These are phyloP conservation scores for Eilema griseolum DNA, from an alignment of 2,888 invertebrate species.

Conservation along the genomic window DNA sequence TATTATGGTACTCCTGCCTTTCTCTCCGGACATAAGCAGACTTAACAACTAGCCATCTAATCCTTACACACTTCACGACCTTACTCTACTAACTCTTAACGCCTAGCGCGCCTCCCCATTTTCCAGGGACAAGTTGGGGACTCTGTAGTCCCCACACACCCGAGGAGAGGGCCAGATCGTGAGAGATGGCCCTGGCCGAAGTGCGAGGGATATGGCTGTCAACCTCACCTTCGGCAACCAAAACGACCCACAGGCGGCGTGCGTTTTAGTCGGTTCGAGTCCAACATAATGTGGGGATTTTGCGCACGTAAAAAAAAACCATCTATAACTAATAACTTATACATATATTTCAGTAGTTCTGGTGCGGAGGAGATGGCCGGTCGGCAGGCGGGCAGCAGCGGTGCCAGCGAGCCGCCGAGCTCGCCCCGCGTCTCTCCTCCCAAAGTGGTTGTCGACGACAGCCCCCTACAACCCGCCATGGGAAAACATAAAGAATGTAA, in stretches of 20 bases:
- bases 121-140: too few relatives aligned
- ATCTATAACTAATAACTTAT: neutral
- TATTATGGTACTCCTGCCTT: too few relatives aligned
- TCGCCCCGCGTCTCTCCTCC: constrained; percentile 91
- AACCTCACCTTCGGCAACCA: too few relatives aligned
- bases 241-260: too few relatives aligned
- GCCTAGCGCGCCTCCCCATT: too few relatives aligned
- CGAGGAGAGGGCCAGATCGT: too few relatives aligned
- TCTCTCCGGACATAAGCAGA: neutral
- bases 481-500: constrained; percentile 99
- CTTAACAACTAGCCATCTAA: neutral
- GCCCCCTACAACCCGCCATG: constrained; percentile 96
- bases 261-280: too few relatives aligned
- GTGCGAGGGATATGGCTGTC: too few relatives aligned
- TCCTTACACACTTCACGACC: neutral
- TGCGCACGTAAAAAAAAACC: too few relatives aligned
- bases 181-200: too few relatives aligned
- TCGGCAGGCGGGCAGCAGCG: constrained; percentile 80
- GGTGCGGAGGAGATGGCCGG: constrained; percentile 84
- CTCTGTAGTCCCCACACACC: too few relatives aligned
- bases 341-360: constrained; percentile 63
- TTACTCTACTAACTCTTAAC: neutral
- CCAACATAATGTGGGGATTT: too few relatives aligned
- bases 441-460: constrained; percentile 97
- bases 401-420: constrained; percentile 82